These are phyloP conservation scores for Epistrophe eligans DNA, from an alignment of 2,888 invertebrate species.

Conservation along the genomic window DNA sequence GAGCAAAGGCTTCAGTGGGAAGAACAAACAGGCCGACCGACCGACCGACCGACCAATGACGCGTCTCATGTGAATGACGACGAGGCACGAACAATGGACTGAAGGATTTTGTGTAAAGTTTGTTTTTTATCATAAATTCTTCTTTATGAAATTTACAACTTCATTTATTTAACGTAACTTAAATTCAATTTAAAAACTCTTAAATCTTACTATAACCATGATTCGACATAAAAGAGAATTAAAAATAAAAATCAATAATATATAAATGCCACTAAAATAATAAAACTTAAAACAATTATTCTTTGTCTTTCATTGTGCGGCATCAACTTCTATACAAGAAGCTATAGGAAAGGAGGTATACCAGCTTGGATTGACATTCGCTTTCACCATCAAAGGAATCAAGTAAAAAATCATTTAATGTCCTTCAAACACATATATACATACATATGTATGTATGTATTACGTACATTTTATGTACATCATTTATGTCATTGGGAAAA, in stretches of 20 bases:
- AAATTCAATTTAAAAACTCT: neutral
- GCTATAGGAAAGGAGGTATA: neutral
- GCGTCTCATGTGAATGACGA: no score
- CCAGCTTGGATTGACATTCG: conserved; percentile 35
- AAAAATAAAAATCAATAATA: conserved; percentile 21
- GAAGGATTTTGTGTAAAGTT: no score
- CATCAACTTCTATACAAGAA: neutral
- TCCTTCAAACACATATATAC: neutral
- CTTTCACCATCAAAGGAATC: conserved; percentile 48
- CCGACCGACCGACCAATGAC: no score
- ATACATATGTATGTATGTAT: neutral
- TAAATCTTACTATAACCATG: neutral
- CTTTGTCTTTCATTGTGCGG: conserved; percentile 32
- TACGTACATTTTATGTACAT: no score
- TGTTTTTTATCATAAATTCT: no score
- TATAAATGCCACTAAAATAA: neutral
- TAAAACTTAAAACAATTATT: conserved; percentile 38
- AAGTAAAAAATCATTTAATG: conserved; percentile 21
- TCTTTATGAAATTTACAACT: no score
- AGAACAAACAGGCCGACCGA: no score
- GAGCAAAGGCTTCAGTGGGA: no score
- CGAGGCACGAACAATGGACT: no score
- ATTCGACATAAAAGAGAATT: neutral
- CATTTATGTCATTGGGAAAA: conserved; percentile 19
- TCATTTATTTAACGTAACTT: no score